phyloP scores from a whole-genome alignment of 2,888 invertebrate genomes.

The Bombylius discolor region DNA sequence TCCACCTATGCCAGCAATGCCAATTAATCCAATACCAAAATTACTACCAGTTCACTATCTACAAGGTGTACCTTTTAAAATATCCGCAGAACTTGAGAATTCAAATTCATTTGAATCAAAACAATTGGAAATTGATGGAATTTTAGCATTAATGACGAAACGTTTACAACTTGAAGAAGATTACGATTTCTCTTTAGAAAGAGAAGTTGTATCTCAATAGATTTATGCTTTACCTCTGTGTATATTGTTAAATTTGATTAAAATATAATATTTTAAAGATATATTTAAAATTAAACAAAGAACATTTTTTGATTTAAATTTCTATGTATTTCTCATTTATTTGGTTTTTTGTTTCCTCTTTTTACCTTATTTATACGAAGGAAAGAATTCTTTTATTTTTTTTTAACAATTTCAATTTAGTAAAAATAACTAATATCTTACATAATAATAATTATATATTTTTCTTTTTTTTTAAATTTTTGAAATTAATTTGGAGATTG shows the following conservation, averaged over 20 bases:
- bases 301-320: too few species aligned
- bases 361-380: neutral
- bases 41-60: conserved; percentile 1
- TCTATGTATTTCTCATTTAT: neutral
- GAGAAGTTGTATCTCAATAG: conserved; percentile 4
- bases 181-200: conserved; percentile 8
- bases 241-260: neutral
- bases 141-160: conserved; percentile 8
- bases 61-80: conserved; percentile 8
- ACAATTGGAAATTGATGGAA: conserved; percentile 8
- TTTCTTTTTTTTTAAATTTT: neutral
- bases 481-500: conserved; percentile 19
- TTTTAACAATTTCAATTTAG: neutral
- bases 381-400: neutral
- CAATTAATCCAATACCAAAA: neutral
- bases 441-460: too few species aligned
- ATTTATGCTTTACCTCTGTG: too few species aligned
- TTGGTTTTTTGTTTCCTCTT: neutral
- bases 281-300: neutral
- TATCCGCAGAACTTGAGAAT: conserved; percentile 3
- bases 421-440: too few species aligned
- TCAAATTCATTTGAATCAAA: conserved; percentile 1
- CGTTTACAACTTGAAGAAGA: conserved; percentile 5
- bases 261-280: neutral
- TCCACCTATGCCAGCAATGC: conserved; percentile 2